Evolutionary conservation across 1,140 invertebrate species (phyloP).

Genomic region (Homarus americanus): DNA sequence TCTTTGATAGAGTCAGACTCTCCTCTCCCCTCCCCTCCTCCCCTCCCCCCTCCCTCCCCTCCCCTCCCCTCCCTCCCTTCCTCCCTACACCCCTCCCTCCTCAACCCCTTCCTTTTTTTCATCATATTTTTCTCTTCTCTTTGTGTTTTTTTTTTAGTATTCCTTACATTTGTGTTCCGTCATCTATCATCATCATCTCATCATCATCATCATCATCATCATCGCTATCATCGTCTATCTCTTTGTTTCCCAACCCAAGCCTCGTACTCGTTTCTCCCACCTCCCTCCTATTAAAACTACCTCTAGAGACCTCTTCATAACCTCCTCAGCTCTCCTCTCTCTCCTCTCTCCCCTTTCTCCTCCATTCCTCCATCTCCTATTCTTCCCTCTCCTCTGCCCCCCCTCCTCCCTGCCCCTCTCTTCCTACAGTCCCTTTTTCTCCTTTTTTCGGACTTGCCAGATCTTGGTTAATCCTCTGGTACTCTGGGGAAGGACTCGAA

Average conservation of each 20-base stretch:
- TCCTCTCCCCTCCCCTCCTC: neutral
- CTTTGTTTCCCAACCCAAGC: neutral
- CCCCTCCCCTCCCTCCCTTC: neutral
- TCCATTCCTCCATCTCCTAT: neutral
- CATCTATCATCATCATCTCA: too few species aligned
- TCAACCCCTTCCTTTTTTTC: neutral
- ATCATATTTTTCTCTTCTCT: neutral
- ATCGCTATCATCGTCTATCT: neutral
- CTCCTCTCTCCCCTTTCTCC: neutral
- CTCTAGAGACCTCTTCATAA: neutral
- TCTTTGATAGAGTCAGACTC: neutral
- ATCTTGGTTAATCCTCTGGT: neutral
- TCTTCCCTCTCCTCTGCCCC: neutral
- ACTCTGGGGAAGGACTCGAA: neutral
- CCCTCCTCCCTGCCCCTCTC: neutral
- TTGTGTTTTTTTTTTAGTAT: neutral
- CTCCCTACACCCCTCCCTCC: neutral
- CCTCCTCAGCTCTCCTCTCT: constrained; percentile 5
- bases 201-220: too few species aligned
- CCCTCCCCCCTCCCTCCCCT: neutral
- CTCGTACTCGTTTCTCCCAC: neutral
- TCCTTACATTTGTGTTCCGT: neutral
- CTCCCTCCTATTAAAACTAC: neutral
- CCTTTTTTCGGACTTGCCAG: neutral
- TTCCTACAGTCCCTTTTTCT: neutral